Base-by-base conservation (phyloP, 2,888 invertebrate genomes). In the Synergus laeviventris region DNA sequence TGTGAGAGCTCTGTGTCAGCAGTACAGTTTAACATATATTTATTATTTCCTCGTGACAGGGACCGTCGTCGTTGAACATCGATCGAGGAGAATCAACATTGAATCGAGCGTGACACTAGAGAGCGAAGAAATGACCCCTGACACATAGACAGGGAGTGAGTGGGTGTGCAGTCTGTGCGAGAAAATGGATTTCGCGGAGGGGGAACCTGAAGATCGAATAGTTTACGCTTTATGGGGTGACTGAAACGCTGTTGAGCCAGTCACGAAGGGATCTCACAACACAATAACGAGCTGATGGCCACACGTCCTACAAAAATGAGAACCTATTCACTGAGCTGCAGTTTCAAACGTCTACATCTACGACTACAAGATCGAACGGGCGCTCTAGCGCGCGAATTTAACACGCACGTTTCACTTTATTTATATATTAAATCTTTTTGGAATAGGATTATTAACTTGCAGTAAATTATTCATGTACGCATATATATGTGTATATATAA, bases 111-210 rank as follows among this genome's bases (percentile, higher is more conserved):
- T 66, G 66, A 45, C 66, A 66, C 16, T 42, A 66, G 45, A 66
- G 42, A 18, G 66, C 66, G 42, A 66, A 66, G 66, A 66, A 66
- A 45, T 66, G 66, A 66, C 66, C 66, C 42, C 45, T 45, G 66
- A 66, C 45, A 66, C 21, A 16, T 42, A 42, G 45, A 24, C 14
- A 24, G 21, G 21, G 14, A 66, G 45, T 18, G 42, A 21, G 66
- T 66, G 66, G 66, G 66, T 66, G 66, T 66, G 16, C 8, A 21
- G 66, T 45, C 42, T 45, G 42, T 9, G 2, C 24, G 12, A 66
- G 24, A 66, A 66, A 16, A 45, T 45, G 45, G 45, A 21, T 66
- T 24, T 45, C 14, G 45, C 24, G 21, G 42, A 66, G 45, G 64
- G 39, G 24, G 16, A 45, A 45, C 42, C 14, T 45, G 21, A 66